phyloP scores from a whole-genome alignment of 2,113 vertebrate genomes.

The Corythaixoides concolor region DNA sequence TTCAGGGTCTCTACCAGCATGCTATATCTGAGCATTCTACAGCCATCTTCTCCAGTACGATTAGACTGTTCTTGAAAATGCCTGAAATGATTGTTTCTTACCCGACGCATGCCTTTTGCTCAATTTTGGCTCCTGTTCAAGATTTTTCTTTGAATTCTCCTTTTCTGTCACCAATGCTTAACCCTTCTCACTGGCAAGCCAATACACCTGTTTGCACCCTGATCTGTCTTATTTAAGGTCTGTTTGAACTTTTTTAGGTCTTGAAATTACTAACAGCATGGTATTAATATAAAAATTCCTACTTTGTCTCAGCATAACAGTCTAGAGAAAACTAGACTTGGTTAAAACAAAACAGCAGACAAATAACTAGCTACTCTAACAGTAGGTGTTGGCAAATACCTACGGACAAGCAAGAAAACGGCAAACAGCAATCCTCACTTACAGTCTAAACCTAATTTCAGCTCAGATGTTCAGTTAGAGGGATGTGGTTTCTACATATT shows the following conservation, averaged over 20 bases:
- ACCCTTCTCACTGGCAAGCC: neutral
- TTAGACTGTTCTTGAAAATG: neutral
- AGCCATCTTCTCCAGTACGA: neutral
- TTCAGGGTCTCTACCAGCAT: neutral
- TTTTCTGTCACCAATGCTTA: neutral
- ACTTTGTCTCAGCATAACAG: neutral
- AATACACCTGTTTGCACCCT: neutral
- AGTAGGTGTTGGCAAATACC: neutral
- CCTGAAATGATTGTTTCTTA: neutral
- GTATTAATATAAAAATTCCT: neutral
- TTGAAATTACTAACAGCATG: neutral
- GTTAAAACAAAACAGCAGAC: neutral
- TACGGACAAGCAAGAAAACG: neutral
- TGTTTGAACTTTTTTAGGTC: neutral
- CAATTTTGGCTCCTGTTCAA: neutral
- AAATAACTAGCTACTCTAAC: neutral
- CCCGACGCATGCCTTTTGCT: neutral
- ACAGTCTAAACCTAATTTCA: neutral
- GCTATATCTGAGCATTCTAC: neutral
- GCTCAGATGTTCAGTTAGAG: neutral
- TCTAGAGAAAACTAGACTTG: neutral
- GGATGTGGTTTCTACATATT: neutral
- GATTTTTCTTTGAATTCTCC: neutral
- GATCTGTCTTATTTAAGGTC: neutral
- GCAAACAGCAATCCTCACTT: neutral